Conservation (phyloP, 2,888 invertebrate species). For the Heteropelma amictum region DNA sequence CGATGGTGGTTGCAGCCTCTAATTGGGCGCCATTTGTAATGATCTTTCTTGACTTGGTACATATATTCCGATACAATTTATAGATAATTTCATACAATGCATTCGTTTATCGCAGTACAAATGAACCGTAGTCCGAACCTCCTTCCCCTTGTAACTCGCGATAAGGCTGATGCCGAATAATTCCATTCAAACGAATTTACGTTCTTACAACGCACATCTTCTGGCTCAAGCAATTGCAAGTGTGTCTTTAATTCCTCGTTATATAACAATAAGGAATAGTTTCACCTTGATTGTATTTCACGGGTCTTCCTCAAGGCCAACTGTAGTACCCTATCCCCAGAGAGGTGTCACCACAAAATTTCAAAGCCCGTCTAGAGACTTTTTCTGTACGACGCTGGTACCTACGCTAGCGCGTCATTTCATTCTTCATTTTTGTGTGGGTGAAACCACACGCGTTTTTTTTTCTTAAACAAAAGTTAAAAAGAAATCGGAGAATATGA, state of each 20-base stretch:
- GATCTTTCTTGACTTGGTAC: no score
- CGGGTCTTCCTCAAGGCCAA: not conserved
- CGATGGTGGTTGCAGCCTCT: not conserved
- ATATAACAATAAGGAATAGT: no score
- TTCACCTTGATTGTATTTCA: not conserved
- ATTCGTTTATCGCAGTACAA: no score
- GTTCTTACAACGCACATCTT: no score
- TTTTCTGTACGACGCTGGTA: not conserved
- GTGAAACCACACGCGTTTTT: constrained; percentile 10
- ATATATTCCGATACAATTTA: no score
- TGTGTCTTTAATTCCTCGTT: no score
- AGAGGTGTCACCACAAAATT: not conserved
- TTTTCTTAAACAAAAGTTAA: not conserved
- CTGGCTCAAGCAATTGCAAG: no score
- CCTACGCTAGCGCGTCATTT: not conserved
- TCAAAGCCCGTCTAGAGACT: not conserved
- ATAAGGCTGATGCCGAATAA: no score
- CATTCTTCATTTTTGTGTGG: not conserved
- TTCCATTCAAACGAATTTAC: no score
- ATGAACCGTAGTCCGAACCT: no score
- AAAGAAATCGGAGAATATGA: not conserved
- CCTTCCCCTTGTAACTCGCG: no score
- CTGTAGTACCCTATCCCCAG: not conserved
- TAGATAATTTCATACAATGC: no score
- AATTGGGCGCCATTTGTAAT: not conserved